phyloP scores from a whole-genome alignment of 1,140 invertebrate species.

The Brachionus asplanchnoidis region DNA sequence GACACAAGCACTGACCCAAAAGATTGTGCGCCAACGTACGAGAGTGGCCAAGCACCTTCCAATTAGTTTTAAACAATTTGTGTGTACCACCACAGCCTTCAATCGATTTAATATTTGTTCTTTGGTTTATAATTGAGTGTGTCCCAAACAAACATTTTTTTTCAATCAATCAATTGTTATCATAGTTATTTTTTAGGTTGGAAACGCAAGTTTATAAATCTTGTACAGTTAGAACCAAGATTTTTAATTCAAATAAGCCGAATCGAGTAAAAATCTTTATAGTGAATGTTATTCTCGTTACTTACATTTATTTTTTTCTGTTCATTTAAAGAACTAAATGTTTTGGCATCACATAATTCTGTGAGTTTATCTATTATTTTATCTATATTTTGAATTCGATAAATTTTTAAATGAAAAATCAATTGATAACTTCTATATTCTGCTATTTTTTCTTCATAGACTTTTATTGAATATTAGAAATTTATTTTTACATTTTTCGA shows the following conservation, averaged over 20 bases:
- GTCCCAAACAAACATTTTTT: not conserved
- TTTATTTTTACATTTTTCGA: not conserved
- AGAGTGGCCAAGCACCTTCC: not conserved
- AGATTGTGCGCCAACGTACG: not conserved
- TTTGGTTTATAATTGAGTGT: not conserved
- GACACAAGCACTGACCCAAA: not conserved
- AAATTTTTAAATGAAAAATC: not conserved
- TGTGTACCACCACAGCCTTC: not conserved
- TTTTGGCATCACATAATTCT: constrained; percentile 28
- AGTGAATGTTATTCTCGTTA: constrained; percentile 18
- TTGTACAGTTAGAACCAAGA: constrained; percentile 7
- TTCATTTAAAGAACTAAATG: not conserved
- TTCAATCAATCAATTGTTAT: not conserved
- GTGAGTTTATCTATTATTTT: constrained; percentile 12
- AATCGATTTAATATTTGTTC: not conserved
- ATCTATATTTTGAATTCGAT: not conserved
- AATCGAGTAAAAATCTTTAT: not conserved
- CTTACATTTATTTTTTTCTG: not conserved
- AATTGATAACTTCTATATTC: not conserved
- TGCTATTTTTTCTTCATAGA: not conserved
- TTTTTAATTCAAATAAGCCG: not conserved
- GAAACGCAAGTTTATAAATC: constrained; percentile 7
- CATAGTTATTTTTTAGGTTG: constrained; percentile 6
- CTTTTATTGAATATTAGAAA: not conserved
- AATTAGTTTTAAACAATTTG: constrained; percentile 11